phyloP scores from a whole-genome alignment of 2,888 invertebrate species.

The Aethes cnicana region DNA sequence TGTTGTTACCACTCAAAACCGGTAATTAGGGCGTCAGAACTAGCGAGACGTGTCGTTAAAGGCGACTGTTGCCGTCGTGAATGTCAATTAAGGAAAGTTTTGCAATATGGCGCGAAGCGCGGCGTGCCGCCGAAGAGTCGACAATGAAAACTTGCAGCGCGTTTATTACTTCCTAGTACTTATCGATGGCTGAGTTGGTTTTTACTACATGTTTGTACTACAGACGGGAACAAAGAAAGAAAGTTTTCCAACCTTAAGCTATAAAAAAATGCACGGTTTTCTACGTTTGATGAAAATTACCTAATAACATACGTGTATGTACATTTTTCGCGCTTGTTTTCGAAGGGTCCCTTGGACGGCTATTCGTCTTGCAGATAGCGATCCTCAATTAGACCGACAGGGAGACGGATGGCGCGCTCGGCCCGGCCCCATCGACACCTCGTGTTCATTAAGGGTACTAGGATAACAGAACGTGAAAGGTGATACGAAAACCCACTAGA shows the following conservation, averaged over 20 bases:
- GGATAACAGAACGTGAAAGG: not conserved
- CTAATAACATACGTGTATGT: not conserved
- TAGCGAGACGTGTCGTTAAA: slow-evolving; percentile 33
- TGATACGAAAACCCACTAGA: too few relatives aligned
- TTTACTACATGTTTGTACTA: not conserved
- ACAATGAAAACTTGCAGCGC: slow-evolving; percentile 50
- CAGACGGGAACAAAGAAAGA: too few relatives aligned
- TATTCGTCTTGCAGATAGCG: slow-evolving; percentile 40
- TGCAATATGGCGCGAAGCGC: slow-evolving; percentile 48
- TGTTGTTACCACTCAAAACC: slow-evolving; percentile 41
- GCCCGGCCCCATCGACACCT: not conserved
- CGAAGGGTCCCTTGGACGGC: not conserved
- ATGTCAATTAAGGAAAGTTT: slow-evolving; percentile 64
- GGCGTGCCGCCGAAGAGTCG: slow-evolving; percentile 41
- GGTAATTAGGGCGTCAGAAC: slow-evolving; percentile 49
- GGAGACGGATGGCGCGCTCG: slow-evolving; percentile 37
- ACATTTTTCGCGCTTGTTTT: slow-evolving; percentile 6
- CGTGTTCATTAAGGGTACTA: too few relatives aligned
- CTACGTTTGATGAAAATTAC: too few relatives aligned
- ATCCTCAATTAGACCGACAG: slow-evolving; percentile 36
- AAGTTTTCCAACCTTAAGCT: too few relatives aligned
- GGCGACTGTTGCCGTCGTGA: slow-evolving; percentile 48
- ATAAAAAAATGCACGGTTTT: too few relatives aligned
- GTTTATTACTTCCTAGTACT: slow-evolving; percentile 50
- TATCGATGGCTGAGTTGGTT: slow-evolving; percentile 18